Evolutionary conservation across 1,140 invertebrate species (phyloP).

Genomic region (Oncopodura yosiiana): DNA sequence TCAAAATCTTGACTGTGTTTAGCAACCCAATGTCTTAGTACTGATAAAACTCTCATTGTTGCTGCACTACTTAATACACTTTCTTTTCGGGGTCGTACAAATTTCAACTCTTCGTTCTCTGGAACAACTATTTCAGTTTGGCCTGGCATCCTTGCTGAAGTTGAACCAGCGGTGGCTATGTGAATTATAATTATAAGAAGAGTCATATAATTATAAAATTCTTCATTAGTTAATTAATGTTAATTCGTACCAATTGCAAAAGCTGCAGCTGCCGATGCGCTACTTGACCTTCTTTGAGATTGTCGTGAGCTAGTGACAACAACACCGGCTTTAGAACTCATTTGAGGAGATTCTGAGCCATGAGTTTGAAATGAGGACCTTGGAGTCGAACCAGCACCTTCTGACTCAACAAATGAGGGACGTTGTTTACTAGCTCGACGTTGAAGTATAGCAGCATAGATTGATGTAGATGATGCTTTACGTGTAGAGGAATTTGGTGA

Average conservation of each 20-base stretch:
- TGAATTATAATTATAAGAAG: not conserved
- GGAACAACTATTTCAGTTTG: conserved; percentile 34
- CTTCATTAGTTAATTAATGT: not conserved
- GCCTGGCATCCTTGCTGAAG: conserved; percentile 25
- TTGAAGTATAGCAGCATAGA: conserved; percentile 34
- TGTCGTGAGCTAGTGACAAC: conserved; percentile 86
- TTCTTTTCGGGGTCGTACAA: conserved; percentile 53
- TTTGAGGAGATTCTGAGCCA: conserved; percentile 32
- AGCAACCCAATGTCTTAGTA: conserved; percentile 67
- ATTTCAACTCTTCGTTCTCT: conserved; percentile 35
- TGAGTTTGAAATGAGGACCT: conserved; percentile 35
- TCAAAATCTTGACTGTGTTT: conserved; percentile 56
- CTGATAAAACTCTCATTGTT: conserved; percentile 85
- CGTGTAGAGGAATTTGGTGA: conserved; percentile 28
- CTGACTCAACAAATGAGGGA: conserved; percentile 32
- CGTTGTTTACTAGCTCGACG: conserved; percentile 34
- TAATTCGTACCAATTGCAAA: conserved; percentile 75
- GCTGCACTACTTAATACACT: conserved; percentile 83
- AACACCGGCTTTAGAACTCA: conserved; percentile 63
- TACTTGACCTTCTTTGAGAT: conserved; percentile 81
- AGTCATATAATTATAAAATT: not conserved
- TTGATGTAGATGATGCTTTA: conserved; percentile 34
- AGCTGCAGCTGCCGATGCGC: conserved; percentile 75
- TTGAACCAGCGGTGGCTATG: conserved; percentile 33
- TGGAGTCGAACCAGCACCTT: conserved; percentile 22